Conservation (phyloP, 2,797 vertebrate genomes). For the Molossus alvarezi region DNA sequence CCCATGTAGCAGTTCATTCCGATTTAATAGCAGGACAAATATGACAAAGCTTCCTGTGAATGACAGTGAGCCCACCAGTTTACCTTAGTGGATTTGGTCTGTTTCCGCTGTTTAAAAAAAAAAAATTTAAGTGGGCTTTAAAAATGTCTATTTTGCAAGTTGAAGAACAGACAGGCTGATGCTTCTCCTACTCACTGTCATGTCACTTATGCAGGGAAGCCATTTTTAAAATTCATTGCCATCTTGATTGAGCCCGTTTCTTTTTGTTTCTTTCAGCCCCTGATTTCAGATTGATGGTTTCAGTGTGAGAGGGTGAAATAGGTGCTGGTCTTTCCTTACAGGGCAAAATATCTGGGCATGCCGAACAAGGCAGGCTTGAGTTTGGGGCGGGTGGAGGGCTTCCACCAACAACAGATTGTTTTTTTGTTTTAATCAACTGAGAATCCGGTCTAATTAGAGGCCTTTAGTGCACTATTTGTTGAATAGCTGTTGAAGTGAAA, state of each 20-base stretch:
- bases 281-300: background rate
- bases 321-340: rapidly evolving
- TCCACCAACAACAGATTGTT: background rate
- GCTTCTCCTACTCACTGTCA: rapidly evolving
- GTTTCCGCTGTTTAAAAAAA: background rate
- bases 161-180: background rate
- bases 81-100: background rate
- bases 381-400: background rate
- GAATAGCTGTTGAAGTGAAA: conserved; percentile 1
- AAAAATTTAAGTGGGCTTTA: background rate
- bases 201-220: background rate
- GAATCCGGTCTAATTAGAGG: conserved; percentile 62
- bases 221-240: background rate
- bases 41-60: background rate
- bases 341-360: rapidly evolving
- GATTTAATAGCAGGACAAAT: background rate
- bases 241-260: background rate
- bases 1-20: background rate
- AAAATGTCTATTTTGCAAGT: background rate
- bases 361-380: background rate
- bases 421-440: conserved; percentile 50
- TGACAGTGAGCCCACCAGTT: background rate
- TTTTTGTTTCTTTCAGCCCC: background rate
- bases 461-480: conserved; percentile 50
- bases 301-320: background rate